Base-by-base conservation (phyloP, 2,888 invertebrate species). In the Maniola hyperantus region DNA sequence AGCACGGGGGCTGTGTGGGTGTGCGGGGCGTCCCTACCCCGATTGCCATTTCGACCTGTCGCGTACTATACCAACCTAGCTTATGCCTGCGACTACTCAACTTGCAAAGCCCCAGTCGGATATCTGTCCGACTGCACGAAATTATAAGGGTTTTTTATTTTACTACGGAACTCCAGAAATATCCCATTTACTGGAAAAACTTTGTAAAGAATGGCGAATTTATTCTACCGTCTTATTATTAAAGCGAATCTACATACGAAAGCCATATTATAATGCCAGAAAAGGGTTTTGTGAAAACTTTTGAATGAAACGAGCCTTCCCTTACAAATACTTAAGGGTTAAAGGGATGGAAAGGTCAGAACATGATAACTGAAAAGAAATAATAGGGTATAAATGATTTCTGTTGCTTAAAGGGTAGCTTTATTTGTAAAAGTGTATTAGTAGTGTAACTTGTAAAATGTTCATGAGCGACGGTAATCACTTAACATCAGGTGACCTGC, bases 301-400 rank as follows among this genome's bases (percentile, higher is more conserved):
- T 55, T 64, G 26, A 6, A 57, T 36, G 2, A 26, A 57, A 57
- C 48, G 36, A 6, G 34, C n/a, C 48, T 48, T 64, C 48, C 11
- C 36, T 20, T 13, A 55, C 48, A 34, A 54, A 44, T 55, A 54
- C 36, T 55, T 18, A 57, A 61, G 67, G 67, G 64, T 67, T 59
- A 15, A 64, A 64, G 64, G 67, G 64, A 64, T 59, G 20, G 48
- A 57, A 44, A 62, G 39, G 48, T 57, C 39, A 34, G 59, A 42
- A n/a, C 20, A 60, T 46, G 11, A 55, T 33, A n/a, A 58, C 44
- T 58, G 42, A 1, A n/a, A 13, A 13, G 18, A 60, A 18, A 46
- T 46, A 60, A 59, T 26, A 18, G 46, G 48, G 50, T 13, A 51
- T 51, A 53, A 65, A 65, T 42, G 65, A 51, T 39, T 55, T 55